These are phyloP conservation scores for Whitmania pigra DNA, from an alignment of 1,140 invertebrate species.

Conservation along the genomic window DNA sequence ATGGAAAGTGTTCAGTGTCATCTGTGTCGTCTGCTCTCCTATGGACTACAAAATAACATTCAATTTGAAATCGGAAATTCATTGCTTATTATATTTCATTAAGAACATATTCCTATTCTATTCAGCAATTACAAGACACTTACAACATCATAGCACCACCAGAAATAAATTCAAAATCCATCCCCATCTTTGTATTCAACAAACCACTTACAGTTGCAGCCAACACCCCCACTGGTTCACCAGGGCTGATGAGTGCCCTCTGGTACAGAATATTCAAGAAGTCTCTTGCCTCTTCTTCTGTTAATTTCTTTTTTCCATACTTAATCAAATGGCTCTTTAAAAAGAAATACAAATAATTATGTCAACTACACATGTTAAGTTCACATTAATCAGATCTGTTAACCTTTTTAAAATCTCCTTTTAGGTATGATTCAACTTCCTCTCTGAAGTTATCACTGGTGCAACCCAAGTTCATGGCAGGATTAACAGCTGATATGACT, in stretches of 20 bases:
- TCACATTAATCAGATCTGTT: neutral
- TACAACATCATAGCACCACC: neutral
- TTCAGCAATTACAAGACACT: neutral
- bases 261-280: conserved; percentile 65
- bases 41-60: conserved; percentile 55
- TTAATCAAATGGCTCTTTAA: too few relatives aligned
- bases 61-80: conserved; percentile 18
- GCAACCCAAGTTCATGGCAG: neutral
- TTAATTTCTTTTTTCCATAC: neutral
- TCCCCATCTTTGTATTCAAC: neutral
- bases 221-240: conserved; percentile 87
- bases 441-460: neutral
- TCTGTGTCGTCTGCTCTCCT: conserved; percentile 97
- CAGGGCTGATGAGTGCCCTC: conserved; percentile 64
- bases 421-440: neutral
- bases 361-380: too few relatives aligned
- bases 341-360: too few relatives aligned
- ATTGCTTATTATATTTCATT: too few relatives aligned
- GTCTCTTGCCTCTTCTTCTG: conserved; percentile 35
- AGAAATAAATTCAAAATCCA: too few relatives aligned
- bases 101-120: neutral
- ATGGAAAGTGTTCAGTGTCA: conserved; percentile 99
- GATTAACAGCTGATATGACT: neutral
- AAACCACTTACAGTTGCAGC: conserved; percentile 59
- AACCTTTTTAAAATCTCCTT: conserved; percentile 7